Conservation (phyloP, 2,113 vertebrate species). For the Lontra canadensis region DNA sequence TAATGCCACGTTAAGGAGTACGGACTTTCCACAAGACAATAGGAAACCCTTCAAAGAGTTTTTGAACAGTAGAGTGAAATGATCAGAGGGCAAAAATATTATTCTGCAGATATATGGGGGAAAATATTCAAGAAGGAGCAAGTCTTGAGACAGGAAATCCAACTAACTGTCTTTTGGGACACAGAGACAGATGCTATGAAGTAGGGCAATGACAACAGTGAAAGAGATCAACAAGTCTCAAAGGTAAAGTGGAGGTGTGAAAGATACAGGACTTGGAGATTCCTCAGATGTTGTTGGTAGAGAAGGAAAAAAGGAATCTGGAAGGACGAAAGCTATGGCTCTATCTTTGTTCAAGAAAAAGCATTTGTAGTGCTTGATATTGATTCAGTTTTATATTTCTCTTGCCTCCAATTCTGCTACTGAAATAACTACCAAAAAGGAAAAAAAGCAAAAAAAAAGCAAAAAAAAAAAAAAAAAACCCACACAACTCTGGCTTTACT, state of each 20-base stretch:
- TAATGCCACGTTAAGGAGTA: neutral
- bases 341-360: slow-evolving; percentile 12
- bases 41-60: neutral
- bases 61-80: neutral
- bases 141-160: neutral
- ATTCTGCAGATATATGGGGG: neutral
- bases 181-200: neutral
- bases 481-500: neutral
- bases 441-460: neutral
- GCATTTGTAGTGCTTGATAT: neutral
- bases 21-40: neutral
- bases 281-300: neutral
- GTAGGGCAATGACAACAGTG: neutral
- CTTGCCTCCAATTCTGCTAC: slow-evolving; percentile 38
- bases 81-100: neutral
- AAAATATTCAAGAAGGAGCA: neutral
- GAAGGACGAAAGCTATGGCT: neutral
- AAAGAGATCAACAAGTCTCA: neutral
- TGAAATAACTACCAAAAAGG: slow-evolving; percentile 44
- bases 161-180: neutral
- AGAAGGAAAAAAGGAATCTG: neutral
- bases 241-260: neutral
- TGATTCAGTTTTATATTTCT: slow-evolving; percentile 39
- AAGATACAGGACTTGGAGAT: neutral
- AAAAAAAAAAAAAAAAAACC: neutral